These are phyloP conservation scores for Drosophila eohydei DNA, from an alignment of 2,888 invertebrate genomes.

Conservation along the genomic window DNA sequence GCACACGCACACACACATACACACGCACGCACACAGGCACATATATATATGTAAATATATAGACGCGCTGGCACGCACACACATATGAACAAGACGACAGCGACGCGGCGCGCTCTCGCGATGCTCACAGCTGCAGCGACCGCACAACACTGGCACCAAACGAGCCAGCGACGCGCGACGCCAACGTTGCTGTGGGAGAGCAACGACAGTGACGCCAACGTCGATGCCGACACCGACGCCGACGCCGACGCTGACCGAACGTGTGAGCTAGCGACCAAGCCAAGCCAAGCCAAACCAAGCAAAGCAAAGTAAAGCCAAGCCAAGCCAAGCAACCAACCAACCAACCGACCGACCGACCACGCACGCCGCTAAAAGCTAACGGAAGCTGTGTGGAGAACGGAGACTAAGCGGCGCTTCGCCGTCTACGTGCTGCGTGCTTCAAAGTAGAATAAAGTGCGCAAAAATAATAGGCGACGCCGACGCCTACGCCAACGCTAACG, in stretches of 20 bases:
- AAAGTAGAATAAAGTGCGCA: constrained; percentile 62
- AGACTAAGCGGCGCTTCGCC: constrained; percentile 51
- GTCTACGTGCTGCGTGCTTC: constrained; percentile 28
- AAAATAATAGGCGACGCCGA: constrained; percentile 56
- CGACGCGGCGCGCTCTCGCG: constrained; percentile 62
- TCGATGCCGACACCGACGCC: constrained; percentile 15
- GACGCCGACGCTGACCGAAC: constrained; percentile 21
- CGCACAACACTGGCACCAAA: constrained; percentile 66
- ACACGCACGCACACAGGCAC: constrained; percentile 5
- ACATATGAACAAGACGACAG: constrained; percentile 32
- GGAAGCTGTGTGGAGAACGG: constrained; percentile 67
- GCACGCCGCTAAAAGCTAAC: constrained; percentile 57
- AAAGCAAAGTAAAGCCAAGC: constrained; percentile 26
- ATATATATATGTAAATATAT: not conserved
- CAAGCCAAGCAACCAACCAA: constrained; percentile 27
- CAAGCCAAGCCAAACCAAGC: constrained; percentile 21
- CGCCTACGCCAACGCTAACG: constrained; percentile 4
- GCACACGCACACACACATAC: constrained; percentile 23
- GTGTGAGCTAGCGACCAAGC: constrained; percentile 20
- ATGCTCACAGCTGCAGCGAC: constrained; percentile 76
- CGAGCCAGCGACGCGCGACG: constrained; percentile 57
- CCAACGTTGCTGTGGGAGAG: constrained; percentile 49
- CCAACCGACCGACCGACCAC: constrained; percentile 37
- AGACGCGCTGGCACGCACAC: constrained; percentile 18
- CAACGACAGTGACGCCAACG: constrained; percentile 27